Conservation (phyloP, 1,140 invertebrate genomes). For the Acromyrmex echinatior region DNA sequence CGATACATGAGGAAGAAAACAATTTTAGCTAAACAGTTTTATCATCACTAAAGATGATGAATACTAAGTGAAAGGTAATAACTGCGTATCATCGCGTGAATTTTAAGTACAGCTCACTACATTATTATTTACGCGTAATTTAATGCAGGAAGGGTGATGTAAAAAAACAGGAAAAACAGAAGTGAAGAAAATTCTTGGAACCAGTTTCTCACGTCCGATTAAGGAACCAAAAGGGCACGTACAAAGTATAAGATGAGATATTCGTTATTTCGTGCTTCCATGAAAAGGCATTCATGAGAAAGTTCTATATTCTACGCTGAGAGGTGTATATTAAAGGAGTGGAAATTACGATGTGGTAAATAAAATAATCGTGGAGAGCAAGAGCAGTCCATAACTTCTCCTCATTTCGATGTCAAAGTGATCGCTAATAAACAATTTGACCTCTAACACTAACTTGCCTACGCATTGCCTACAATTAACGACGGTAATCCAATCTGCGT, state of each 20-base stretch:
- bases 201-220: constrained; percentile 54
- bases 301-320: constrained; percentile 36
- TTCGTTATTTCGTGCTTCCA: constrained; percentile 28
- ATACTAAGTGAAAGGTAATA: constrained; percentile 61
- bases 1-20: constrained; percentile 37
- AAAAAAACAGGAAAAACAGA: constrained; percentile 41
- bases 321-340: constrained; percentile 28
- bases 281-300: constrained; percentile 56
- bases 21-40: constrained; percentile 58
- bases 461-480: constrained; percentile 17
- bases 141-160: constrained; percentile 41
- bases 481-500: constrained; percentile 9
- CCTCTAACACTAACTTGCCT: constrained; percentile 5
- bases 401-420: constrained; percentile 11
- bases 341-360: constrained; percentile 36
- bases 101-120: constrained; percentile 51
- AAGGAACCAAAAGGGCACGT: constrained; percentile 52
- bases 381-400: constrained; percentile 49
- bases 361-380: constrained; percentile 32
- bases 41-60: constrained; percentile 38
- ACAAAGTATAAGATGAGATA: constrained; percentile 16
- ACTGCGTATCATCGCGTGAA: constrained; percentile 32
- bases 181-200: constrained; percentile 36
- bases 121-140: constrained; percentile 60
- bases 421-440: constrained; percentile 52